Conservation (phyloP, 2,797 vertebrate species). For the Sebastes oblongus region DNA sequence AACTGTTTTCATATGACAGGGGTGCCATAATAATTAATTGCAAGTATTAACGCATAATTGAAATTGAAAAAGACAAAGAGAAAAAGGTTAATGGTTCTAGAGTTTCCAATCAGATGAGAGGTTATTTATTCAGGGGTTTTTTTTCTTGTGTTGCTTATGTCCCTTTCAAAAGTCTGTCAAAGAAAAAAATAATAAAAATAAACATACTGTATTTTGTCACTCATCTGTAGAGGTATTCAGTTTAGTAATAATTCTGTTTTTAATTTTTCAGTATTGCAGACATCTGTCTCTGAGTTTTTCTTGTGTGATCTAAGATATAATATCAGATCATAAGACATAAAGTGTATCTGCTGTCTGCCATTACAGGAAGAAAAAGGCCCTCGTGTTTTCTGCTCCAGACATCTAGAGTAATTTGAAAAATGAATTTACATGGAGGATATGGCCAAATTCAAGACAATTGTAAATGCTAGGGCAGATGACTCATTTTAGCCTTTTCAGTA, state of each 20-base stretch:
- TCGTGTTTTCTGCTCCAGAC: too few species aligned
- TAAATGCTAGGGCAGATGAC: too few species aligned
- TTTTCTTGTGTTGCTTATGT: not conserved
- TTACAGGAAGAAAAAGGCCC: too few species aligned
- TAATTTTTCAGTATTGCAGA: not conserved
- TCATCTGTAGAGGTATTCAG: not conserved
- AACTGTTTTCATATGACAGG: not conserved
- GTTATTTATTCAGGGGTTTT: rapidly evolving
- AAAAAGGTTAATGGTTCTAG: too few species aligned
- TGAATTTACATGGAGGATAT: too few species aligned
- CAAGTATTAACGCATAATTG: not conserved
- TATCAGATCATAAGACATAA: too few species aligned
- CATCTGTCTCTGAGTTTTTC: not conserved
- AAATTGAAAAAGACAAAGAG: not conserved
- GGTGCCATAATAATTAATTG: not conserved
- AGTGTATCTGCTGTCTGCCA: too few species aligned
- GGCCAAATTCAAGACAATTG: too few species aligned
- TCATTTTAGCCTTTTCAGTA: too few species aligned
- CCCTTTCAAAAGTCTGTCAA: not conserved
- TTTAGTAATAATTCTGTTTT: not conserved
- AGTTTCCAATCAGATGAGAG: too few species aligned
- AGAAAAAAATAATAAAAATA: not conserved
- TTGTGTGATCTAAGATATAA: too few species aligned
- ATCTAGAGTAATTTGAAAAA: too few species aligned
- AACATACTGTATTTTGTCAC: not conserved